Base-by-base conservation (phyloP, 1,140 invertebrate species). In the Drosophila funebris region DNA sequence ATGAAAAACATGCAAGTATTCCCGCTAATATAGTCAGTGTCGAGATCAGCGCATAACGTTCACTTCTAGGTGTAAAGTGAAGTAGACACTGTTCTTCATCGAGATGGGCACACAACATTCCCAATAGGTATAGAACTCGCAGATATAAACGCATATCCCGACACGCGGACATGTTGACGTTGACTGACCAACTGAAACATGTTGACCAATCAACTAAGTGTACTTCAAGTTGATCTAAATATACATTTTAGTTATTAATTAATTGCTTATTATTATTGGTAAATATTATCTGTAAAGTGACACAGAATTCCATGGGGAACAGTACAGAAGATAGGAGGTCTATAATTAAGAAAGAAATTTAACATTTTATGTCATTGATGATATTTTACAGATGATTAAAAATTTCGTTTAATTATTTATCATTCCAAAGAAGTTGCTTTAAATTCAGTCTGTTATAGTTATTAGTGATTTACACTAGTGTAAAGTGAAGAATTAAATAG, bases 111-210 rank as follows among this genome's bases (percentile, higher is more conserved):
- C 78, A 83, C 18, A 88, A 18, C 50, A 83, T 46, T 29, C 83
- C 83, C 16, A 88, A 9, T 0, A 53, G 2, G 36, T 71, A 27
- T 0, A 88, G 41, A 3, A 66, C 20, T 5, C 58, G 46, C 2
- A 88, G 54, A 14, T 88, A 79, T 11, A 72, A 22, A 0, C 64
- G 73, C 7, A 88, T 58, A 54, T 79, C 66, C 29, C 69, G 76
- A 53, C 68, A 67, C 6, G 61, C 46, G 18, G 64, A 73, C 83
- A 87, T 87, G 9, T n/a, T 75, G 33, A 9, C 29, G n/a, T 11
- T 13, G 27, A 78, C 44, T 48, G 36, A 22, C 8, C 44, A 37
- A 52, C 8, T 22, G 1, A 64, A 44, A 36, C 7, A 7, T 43
- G 8, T 3, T 27, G 31, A 13, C 27, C 50, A 81, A 61, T 81